These are phyloP conservation scores for Aplysia californica DNA, from an alignment of 1,140 invertebrate species.

Conservation along the genomic window DNA sequence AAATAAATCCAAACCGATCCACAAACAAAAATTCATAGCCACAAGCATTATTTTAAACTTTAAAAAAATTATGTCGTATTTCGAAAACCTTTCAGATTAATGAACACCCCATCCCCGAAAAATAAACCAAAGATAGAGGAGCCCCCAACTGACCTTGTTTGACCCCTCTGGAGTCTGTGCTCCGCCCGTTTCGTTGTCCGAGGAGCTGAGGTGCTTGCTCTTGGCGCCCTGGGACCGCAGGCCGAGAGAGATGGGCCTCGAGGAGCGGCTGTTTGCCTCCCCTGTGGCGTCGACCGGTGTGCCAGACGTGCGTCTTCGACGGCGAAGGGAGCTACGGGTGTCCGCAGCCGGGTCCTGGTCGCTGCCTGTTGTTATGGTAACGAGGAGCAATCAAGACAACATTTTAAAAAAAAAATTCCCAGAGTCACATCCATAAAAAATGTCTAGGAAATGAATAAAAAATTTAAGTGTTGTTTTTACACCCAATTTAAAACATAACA, in stretches of 20 bases:
- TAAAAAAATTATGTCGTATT: no score
- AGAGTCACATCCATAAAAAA: no score
- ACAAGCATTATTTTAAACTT: no score
- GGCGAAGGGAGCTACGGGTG: conserved; percentile 14
- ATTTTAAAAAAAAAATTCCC: no score
- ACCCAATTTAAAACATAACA: no score
- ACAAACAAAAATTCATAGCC: no score
- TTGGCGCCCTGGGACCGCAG: conserved; percentile 14
- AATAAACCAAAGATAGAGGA: no score
- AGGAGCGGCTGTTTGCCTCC: conserved; percentile 6
- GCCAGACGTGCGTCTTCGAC: conserved; percentile 23
- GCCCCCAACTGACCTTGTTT: conserved; percentile 32
- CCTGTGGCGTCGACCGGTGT: conserved; percentile 18
- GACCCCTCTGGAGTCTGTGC: conserved; percentile 24
- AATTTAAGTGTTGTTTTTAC: no score
- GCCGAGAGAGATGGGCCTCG: conserved; percentile 21
- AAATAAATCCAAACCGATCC: no score
- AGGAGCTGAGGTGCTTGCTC: conserved; percentile 32
- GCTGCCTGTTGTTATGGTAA: neutral
- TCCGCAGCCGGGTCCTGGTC: conserved; percentile 20
- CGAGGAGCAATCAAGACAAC: neutral
- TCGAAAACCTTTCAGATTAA: no score
- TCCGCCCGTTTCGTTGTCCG: conserved; percentile 33
- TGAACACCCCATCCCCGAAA: no score
- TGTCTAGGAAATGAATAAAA: no score